Evolutionary conservation across 2,113 vertebrate species (phyloP), one percentile per base, ranked within the genome.

Genomic region (Dipodomys ordii): DNA sequence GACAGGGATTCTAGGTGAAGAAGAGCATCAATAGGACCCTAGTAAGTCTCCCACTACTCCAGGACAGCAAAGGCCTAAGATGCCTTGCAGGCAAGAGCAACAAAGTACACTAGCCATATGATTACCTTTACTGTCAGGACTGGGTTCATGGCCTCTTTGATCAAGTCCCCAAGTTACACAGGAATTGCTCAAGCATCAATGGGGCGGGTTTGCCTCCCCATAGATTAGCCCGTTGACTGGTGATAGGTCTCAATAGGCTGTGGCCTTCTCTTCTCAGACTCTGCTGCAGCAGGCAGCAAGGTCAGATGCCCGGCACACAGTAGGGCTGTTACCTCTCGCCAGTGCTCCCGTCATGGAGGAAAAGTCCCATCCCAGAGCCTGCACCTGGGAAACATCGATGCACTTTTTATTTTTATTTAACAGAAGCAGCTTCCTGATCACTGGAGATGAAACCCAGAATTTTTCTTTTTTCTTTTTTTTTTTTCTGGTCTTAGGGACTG

Each of bases 1-100:
- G 16, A 25, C 46, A 67, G 0, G 39, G 3, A 3, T 2, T 1
- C 6, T 12, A 2, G 49, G 23, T 18, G 12, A 2, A 3, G 22
- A 25, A 20, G 57, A 22, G 76, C 74, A 20, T 39, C 6, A 6
- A 13, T 5, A 6, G 35, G 44, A 27, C 46, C 53, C 15, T 12
- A 57, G 62, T 0, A 1, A 72, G n/a, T 72, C 35, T 83, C 39
- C 12, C 23, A 10, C 16, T 82, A 15, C 20, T 25, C 28, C 25
- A 32, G 32, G 35, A 76, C 7, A 71, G 16, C 35, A 11, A 82
- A 93, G 73, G 68, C 62, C 71, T 10, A 13, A 30, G 22, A 12
- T 1, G 39, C 49, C 62, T 87, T 49, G 7, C 7, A 35, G n/a
- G 8, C 27, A 18, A 62, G 39, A 65, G 25, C 18, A 77, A 5